These are phyloP conservation scores for Criorhina ranunculi DNA, from an alignment of 2,888 invertebrate species.

Conservation along the genomic window DNA sequence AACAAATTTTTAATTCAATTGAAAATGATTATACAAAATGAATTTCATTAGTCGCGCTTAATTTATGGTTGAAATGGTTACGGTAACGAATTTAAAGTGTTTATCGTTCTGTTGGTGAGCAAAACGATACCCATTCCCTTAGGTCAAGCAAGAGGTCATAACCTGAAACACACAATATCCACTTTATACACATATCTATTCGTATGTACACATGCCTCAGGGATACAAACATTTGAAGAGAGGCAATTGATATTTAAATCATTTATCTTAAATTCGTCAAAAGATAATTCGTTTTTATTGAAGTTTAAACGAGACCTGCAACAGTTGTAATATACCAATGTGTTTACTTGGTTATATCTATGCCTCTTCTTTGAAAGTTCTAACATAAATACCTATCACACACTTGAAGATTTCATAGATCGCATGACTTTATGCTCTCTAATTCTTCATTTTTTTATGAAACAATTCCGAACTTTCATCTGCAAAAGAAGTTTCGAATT, in stretches of 20 bases:
- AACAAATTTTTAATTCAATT: neutral
- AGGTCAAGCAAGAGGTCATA: neutral
- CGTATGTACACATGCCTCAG: neutral
- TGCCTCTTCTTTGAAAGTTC: no score
- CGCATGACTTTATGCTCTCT: no score
- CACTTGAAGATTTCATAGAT: no score
- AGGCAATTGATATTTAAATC: neutral
- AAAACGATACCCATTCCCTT: neutral
- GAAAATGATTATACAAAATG: slow-evolving; percentile 11
- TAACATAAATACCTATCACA: no score
- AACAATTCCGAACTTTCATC: no score
- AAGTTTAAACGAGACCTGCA: no score
- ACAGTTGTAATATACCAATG: no score
- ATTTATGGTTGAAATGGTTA: slow-evolving; percentile 11
- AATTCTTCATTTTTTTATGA: no score
- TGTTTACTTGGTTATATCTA: no score
- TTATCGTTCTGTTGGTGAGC: slow-evolving; percentile 1
- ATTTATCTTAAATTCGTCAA: neutral
- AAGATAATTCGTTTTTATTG: neutral
- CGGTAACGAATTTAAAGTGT: slow-evolving; percentile 13
- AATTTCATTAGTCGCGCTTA: neutral
- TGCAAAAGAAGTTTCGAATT: no score
- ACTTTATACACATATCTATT: no score
- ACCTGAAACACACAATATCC: neutral
- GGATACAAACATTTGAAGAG: neutral